Conservation (phyloP, 2,888 invertebrate species). For the Dynastes grantii region DNA sequence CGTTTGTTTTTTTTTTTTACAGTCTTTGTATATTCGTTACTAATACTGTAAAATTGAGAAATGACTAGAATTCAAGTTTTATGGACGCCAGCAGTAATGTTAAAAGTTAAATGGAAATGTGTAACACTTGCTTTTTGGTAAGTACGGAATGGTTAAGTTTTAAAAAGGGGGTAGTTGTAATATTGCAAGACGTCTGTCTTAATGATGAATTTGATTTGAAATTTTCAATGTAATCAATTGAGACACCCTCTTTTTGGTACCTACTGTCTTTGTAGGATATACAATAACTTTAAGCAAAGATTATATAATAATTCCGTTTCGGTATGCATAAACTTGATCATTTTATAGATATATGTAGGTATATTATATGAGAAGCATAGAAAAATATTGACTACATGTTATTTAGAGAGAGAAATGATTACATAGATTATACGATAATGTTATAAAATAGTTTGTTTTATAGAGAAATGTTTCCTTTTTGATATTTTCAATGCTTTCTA, state of each 20-base stretch:
- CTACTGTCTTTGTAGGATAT: no score
- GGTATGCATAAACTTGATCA: constrained; percentile 14
- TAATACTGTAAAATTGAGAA: constrained; percentile 46
- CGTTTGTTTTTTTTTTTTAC: constrained; percentile 19
- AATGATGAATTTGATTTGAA: neutral
- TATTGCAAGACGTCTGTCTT: neutral
- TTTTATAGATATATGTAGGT: neutral
- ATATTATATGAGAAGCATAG: constrained; percentile 29
- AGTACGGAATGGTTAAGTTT: constrained; percentile 30
- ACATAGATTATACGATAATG: constrained; percentile 18
- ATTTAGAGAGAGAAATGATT: constrained; percentile 10
- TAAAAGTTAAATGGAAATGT: constrained; percentile 23
- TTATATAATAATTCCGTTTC: no score
- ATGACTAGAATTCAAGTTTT: constrained; percentile 45
- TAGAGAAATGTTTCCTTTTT: constrained; percentile 14
- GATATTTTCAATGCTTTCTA: constrained; percentile 1
- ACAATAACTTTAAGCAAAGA: no score
- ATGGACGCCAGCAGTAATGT: constrained; percentile 18
- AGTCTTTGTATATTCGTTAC: constrained; percentile 46
- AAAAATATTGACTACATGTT: constrained; percentile 41
- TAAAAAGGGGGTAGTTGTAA: neutral
- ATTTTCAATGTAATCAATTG: no score
- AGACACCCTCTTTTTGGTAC: no score
- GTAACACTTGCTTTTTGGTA: constrained; percentile 3
- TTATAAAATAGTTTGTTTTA: constrained; percentile 13